Base-by-base conservation (phyloP, 2,888 invertebrate species). In the Meganola albula region DNA sequence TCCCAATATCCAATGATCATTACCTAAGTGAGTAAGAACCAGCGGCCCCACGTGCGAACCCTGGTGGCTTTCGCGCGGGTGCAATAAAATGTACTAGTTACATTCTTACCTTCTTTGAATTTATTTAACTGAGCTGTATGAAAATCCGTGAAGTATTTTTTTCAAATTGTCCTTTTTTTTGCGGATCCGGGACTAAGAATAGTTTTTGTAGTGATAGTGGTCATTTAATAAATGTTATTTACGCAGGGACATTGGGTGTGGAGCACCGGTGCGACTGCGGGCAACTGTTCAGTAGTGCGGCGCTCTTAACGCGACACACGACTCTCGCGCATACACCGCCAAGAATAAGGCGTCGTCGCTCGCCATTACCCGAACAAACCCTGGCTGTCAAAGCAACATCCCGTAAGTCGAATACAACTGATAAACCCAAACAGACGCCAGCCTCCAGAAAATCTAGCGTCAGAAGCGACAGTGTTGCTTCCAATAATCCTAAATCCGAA, bases 231-330 rank as follows among this genome's bases (percentile, higher is more conserved):
- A 7, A 13, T 2, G 18, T 12, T 25, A 4, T 21, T 26, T 13
- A 10, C 9, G 0, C 12, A 82, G 82, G 79, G 24, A 64, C 63
- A 12, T 33, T 52, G 6, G 72, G 64, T 21, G 65, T 57, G 24
- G 78, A 71, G 67, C 88, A 89, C 53, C 79, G 89, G 1, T 87
- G 87, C 44, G 86, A 86, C 56, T 87, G 87, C 46, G 87, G 87
- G 0, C 75, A 82, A 54, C 39, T 79, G 41, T 87, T 86, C 60
- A 73, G 74, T 33, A 82, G 78, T 54, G 84, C 77, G 8, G 80
- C 82, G 12, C 47, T 86, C 10, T 49, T 87, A 38, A 48, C 75
- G 37, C 71, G 84, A 32, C 86, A 86, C 70, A 74, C 83, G 1
- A 61, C 70, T 8, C 65, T 84, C 0, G 89, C 80, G 41, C 87